These are phyloP conservation scores for Zophobas morio DNA, from an alignment of 1,140 invertebrate genomes.

Conservation along the genomic window DNA sequence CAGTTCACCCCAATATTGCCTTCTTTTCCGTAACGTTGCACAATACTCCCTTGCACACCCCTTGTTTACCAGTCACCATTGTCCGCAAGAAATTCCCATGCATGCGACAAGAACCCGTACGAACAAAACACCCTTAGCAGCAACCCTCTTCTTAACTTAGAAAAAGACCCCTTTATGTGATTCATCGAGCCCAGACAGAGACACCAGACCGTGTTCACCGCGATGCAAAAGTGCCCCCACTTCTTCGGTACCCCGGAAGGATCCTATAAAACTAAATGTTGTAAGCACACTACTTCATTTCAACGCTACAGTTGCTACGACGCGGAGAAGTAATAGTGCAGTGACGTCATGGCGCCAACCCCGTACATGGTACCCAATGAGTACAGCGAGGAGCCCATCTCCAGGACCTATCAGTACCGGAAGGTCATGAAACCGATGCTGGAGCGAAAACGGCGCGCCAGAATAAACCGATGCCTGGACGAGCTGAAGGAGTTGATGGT, in stretches of 20 bases:
- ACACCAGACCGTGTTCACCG: not conserved
- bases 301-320: slow-evolving; percentile 15
- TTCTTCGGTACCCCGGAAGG: slow-evolving; percentile 46
- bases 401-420: slow-evolving; percentile 90
- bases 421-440: slow-evolving; percentile 97
- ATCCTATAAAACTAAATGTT: slow-evolving; percentile 59
- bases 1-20: too few species aligned
- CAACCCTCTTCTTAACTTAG: not conserved
- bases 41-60: not conserved
- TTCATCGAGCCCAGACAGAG: slow-evolving; percentile 22
- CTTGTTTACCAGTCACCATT: not conserved
- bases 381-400: slow-evolving; percentile 76
- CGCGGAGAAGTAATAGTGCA: slow-evolving; percentile 4
- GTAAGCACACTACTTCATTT: slow-evolving; percentile 54
- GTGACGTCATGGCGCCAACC: slow-evolving; percentile 61
- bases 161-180: slow-evolving; percentile 6
- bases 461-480: slow-evolving; percentile 95
- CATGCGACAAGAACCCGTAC: slow-evolving; percentile 1
- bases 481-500: slow-evolving; percentile 95
- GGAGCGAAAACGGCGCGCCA: slow-evolving; percentile 91
- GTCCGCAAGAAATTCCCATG: slow-evolving; percentile 5
- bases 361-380: slow-evolving; percentile 61
- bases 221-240: slow-evolving; percentile 25
- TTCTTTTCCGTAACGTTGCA: too few species aligned
- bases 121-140: not conserved